phyloP scores from a whole-genome alignment of 2,113 vertebrate species.

The Canis aureus region DNA sequence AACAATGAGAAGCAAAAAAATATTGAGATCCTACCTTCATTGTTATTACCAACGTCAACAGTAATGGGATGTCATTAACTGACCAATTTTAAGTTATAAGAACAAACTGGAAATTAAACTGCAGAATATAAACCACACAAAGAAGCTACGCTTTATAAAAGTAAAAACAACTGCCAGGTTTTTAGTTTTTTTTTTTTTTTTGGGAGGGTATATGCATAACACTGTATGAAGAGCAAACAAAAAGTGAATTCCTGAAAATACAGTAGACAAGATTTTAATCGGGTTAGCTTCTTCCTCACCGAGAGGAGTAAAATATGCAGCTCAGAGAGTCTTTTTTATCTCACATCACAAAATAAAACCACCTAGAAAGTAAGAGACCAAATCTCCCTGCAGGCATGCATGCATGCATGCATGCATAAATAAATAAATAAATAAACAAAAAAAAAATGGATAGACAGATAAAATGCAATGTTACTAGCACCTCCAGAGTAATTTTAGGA shows the following conservation, averaged over 20 bases:
- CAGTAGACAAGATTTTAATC: neutral
- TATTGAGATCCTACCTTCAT: neutral
- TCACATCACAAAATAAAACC: conserved; percentile 47
- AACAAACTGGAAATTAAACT: neutral
- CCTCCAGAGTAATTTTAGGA: neutral
- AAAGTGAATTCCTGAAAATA: neutral
- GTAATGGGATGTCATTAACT: neutral
- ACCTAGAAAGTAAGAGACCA: neutral
- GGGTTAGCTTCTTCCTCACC: neutral
- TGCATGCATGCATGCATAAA: no score
- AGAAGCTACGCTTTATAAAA: neutral
- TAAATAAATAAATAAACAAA: neutral
- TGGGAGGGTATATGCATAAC: neutral
- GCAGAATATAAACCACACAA: neutral
- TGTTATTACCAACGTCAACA: neutral
- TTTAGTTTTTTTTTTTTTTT: neutral
- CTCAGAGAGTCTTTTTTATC: neutral
- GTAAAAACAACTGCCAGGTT: neutral
- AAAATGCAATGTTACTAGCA: neutral
- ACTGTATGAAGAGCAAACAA: neutral
- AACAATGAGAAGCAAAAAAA: neutral
- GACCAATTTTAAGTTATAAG: neutral
- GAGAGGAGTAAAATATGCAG: neutral
- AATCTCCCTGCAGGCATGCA: neutral
- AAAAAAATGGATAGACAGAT: neutral